Base-by-base conservation (phyloP, 1,140 invertebrate genomes). In the Drosophila pachea region DNA sequence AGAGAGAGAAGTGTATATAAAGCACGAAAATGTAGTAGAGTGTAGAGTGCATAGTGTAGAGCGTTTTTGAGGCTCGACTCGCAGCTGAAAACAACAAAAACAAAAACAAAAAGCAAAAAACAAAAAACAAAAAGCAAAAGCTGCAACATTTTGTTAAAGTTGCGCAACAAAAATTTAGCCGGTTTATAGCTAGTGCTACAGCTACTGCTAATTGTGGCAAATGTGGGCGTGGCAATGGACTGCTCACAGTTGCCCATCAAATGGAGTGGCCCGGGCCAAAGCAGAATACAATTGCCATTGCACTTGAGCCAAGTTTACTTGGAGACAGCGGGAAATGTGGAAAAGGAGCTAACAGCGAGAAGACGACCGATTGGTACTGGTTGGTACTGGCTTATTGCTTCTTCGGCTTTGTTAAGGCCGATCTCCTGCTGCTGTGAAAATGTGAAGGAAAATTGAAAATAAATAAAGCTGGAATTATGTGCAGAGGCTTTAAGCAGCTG, bases 241-340 rank as follows among this genome's bases (percentile, higher is more conserved):
- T 0, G 33, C n/a, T n/a, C n/a, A n/a, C n/a, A 16, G 7, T 22
- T 1, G 4, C n/a, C n/a, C n/a, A n/a, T n/a, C 62, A 61, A 81
- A 68, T 65, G 63, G 64, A 79, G 76, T 75, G 50, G 55, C 40
- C 68, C 40, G n/a, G 73, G 45, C 42, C 55, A 36, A 60, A 70
- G 66, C 35, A 55, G 43, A 67, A 65, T 76, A 84, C 79, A 84
- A 76, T 84, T 86, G 79, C 73, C 73, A 79, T 84, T 84, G 79
- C 79, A 84, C 81, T 84, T 71, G 76, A 84, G 77, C 78, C 82
- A 63, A 84, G 81, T 78, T 84, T 78, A 84, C 81, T 86, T 8
- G 45, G 7, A 9, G 14, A 4, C 14, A 22, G 16, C 22, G 22
- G 22, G 3, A 22, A 22, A 32, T 14, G 7, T 29, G 12, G 12